Evolutionary conservation across 2,113 vertebrate species (phyloP), one percentile per base, ranked within the genome.

Genomic region (Mola mola): DNA sequence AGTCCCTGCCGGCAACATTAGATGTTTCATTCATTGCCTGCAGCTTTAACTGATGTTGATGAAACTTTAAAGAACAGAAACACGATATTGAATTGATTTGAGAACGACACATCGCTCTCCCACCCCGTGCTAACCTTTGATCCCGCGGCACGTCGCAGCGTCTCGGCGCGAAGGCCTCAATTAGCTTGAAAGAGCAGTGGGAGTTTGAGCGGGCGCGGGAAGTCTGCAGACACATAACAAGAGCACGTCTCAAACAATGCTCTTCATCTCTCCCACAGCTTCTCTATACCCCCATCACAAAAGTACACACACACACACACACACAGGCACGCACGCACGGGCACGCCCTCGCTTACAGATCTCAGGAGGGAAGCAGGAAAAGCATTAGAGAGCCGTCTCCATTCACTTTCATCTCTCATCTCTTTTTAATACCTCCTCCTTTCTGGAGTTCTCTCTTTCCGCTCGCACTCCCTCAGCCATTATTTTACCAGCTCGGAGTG

Each of bases 361-460:
- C 86, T 85, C 84, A 47, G 59, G 73, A 79, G 85, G 75, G 25
- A 78, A 74, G 75, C 28, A 60, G 71, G 57, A 70, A 82, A 83
- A 68, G 79, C 84, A 86, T 88, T 84, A 83, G 79, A 79, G 70
- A 66, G 66, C 62, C 41, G 62, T 80, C 79, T 83, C 59, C 63
- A 73, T 86, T 90, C 75, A 72, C 83, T 90, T 89, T 85, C 76
- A 89, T 88, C 78, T 82, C 62, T 74, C 81, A 84, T 87, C 72
- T 88, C 80, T 87, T 84, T 81, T 88, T 87, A 85, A 88, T 82
- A 69, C 66, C 17, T 65, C 59, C 62, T 78, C 44, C 69, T 76
- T 78, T 84, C 72, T 73, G 49, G 63, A 64, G 28, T 60, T 63
- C 70, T 76, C 72, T 74, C 56, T 65, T 59, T 52, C 43, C 49